Evolutionary conservation across 2,113 vertebrate genomes (phyloP).

Genomic region (Chamaea fasciata): DNA sequence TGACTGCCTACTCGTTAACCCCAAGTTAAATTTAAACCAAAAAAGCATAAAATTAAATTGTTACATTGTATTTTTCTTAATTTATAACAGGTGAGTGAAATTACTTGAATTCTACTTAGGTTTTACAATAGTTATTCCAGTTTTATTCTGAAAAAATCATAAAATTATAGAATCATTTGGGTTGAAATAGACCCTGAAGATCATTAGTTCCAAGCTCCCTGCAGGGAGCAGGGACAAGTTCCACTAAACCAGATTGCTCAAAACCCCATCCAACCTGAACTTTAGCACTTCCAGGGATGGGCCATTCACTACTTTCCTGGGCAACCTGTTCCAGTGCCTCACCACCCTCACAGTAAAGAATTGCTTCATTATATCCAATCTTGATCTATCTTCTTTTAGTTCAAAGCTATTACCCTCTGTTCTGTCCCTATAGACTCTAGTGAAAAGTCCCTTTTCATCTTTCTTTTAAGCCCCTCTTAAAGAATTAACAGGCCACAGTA

Average conservation of each 20-base stretch:
- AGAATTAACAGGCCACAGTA: neutral
- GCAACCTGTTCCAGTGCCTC: neutral
- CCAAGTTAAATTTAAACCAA: neutral
- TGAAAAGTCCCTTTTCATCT: neutral
- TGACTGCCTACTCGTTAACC: neutral
- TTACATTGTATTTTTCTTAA: neutral
- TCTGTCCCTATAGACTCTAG: neutral
- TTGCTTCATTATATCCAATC: neutral
- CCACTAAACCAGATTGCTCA: neutral
- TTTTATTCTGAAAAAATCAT: neutral
- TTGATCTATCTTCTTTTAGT: neutral
- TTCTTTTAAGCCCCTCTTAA: neutral
- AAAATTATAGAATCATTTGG: neutral
- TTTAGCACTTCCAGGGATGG: neutral
- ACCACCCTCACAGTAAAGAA: neutral
- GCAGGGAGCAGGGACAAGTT: neutral
- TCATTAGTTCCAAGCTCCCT: neutral
- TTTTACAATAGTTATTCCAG: neutral
- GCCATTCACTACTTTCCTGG: neutral
- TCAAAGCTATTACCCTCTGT: neutral
- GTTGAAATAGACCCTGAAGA: neutral
- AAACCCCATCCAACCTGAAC: neutral
- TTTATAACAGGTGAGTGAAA: neutral
- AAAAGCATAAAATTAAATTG: neutral
- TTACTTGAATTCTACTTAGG: neutral